Base-by-base conservation (phyloP, 2,888 invertebrate genomes). In the Coleophora deauratella region DNA sequence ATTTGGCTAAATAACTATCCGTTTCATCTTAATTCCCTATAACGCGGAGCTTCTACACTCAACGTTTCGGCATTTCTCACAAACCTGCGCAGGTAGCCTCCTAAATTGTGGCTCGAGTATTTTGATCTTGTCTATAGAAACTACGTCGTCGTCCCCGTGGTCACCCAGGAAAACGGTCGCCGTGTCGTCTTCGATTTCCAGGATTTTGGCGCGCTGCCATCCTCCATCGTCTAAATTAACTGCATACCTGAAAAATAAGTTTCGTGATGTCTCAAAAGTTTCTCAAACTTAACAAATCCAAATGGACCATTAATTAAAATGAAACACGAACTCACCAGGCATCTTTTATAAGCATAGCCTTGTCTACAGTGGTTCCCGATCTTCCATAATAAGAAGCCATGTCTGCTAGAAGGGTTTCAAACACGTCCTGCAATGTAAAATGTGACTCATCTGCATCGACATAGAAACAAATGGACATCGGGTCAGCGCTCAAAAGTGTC, bases 141-240 rank as follows among this genome's bases (percentile, higher is more conserved):
- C 86, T 11, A 70, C 65, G 36, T 90, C 90, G 46, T 90, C 90
- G 51, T 92, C 93, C 0, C 94, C 94, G 50, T 88, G 90, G 68
- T 95, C 95, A 9, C 94, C 91, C 47, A 93, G 89, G 52, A 91
- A 91, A 40, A 91, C 91, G 9, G 79, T 66, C 1, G 81, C 87
- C 27, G 75, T 72, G 1, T 82, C 72, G 14, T 78, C 81, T 27
- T 87, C 73, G 30, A 87, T 72, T 35, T 89, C 86, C 27, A 88
- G 66, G 30, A 90, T 81, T 49, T 90, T 85, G 60, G 87, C 89
- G 64, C 90, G 63, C 65, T 87, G 66, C 89, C 88, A 71, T 47
- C 78, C 67, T 52, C 75, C 77, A 37, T 86, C 69, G 52, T 80
- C 74, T 36, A 78, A 52, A 46, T 79, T 75, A 14, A 81, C 77